A percentile compares a stretch with the other conserved stretches of the same genome.
Conservation (phyloP, 2,797 vertebrate genomes). For the Erpetoichthys calabaricus region DNA sequence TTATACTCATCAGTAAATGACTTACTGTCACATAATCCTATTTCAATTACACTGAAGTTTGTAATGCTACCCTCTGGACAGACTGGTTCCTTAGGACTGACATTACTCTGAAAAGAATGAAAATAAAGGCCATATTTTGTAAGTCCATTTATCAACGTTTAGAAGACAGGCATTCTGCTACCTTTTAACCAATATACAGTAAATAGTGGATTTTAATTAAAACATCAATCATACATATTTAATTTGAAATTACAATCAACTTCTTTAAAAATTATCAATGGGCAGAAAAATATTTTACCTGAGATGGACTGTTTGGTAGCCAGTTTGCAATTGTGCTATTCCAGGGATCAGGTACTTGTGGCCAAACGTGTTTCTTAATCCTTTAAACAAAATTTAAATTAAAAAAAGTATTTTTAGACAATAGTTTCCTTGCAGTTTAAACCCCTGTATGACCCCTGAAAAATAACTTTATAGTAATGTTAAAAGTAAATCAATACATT, state of each 20-base stretch:
- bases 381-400: conserved; percentile 34
- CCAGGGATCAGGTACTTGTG: conserved; percentile 80
- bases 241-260: too few relatives aligned
- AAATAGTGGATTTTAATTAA: too few relatives aligned
- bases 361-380: conserved; percentile 83
- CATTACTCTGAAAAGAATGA: conserved; percentile 50
- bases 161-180: too few relatives aligned
- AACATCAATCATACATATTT: too few relatives aligned
- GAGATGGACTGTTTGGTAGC: conserved; percentile 71
- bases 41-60: conserved; percentile 75
- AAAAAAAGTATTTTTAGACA: not conserved
- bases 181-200: too few relatives aligned
- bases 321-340: conserved; percentile 86
- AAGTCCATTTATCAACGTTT: too few relatives aligned
- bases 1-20: conserved; percentile 63
- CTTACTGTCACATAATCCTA: conserved; percentile 63
- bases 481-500: too few relatives aligned
- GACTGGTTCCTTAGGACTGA: conserved; percentile 54
- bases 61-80: conserved; percentile 60
- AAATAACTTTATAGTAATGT: too few relatives aligned
- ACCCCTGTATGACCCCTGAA: too few relatives aligned
- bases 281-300: conserved; percentile 42
- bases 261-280: too few relatives aligned
- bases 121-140: conserved; percentile 3
- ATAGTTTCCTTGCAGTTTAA: too few relatives aligned